Percentiles rank a stretch among this genome's conserved stretches.
These are phyloP conservation scores for Leptinotarsa rubiginosa DNA, from an alignment of 2,888 invertebrate species.

Conservation along the genomic window DNA sequence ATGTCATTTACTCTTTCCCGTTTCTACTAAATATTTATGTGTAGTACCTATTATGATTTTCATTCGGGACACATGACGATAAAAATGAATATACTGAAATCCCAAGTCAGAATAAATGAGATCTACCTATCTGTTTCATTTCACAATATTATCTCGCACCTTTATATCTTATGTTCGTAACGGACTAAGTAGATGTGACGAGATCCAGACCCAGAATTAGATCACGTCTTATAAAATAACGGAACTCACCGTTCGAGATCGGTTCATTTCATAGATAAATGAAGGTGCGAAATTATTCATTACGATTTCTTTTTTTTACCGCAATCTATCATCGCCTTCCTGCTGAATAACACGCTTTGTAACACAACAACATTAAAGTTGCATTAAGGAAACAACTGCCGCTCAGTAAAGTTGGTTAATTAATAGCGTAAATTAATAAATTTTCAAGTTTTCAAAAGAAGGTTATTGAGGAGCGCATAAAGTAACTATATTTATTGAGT, in stretches of 20 bases:
- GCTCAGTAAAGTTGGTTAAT: constrained; percentile 11
- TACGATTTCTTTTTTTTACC: constrained; percentile 11
- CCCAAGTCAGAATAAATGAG: no score
- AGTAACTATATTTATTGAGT: neutral
- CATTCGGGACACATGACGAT: no score
- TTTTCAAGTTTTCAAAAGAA: constrained; percentile 9
- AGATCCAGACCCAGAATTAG: constrained; percentile 22
- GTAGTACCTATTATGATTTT: no score
- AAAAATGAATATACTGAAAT: no score
- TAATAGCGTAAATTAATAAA: constrained; percentile 10
- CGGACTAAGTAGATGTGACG: constrained; percentile 10
- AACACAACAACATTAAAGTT: constrained; percentile 12
- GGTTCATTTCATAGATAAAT: constrained; percentile 22
- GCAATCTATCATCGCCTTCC: constrained; percentile 21
- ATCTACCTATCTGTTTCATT: neutral
- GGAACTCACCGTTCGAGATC: constrained; percentile 23
- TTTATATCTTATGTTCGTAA: constrained; percentile 6
- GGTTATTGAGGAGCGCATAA: constrained; percentile 2
- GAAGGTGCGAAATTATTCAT: constrained; percentile 32
- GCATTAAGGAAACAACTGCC: constrained; percentile 10
- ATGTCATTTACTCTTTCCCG: no score
- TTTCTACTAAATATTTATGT: no score
- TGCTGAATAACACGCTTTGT: constrained; percentile 18
- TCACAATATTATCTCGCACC: neutral
- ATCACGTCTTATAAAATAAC: constrained; percentile 32